Percentiles rank a stretch among this genome's conserved stretches.
Conservation (phyloP, 2,797 vertebrate species). For the Esox lucius region DNA sequence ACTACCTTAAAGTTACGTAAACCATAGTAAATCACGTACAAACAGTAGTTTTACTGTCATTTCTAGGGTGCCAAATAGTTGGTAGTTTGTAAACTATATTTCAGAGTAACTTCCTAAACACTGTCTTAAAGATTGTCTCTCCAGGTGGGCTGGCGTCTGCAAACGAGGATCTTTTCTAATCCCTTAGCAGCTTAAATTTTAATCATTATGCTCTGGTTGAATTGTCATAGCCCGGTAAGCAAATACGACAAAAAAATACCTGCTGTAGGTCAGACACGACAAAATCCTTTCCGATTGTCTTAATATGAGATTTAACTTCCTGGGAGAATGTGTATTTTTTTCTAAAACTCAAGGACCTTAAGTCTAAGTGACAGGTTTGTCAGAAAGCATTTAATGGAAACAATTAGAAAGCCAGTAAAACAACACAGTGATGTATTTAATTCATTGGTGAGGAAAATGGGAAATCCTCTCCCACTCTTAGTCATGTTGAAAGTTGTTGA, state of each 20-base stretch:
- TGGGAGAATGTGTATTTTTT: slow-evolving; percentile 8
- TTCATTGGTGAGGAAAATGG: slow-evolving; percentile 72
- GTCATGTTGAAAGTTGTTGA: slow-evolving; percentile 59
- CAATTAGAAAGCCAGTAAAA: slow-evolving; percentile 48
- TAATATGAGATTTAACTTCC: slow-evolving; percentile 64
- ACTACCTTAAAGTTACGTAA: no score
- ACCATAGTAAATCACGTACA: no score
- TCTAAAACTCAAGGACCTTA: slow-evolving; percentile 26
- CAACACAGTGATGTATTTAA: slow-evolving; percentile 62
- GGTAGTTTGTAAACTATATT: no score
- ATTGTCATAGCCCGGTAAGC: slow-evolving; percentile 45
- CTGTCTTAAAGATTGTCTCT: neutral
- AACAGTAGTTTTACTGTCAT: no score
- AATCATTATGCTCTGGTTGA: slow-evolving; percentile 45
- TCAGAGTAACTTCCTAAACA: no score
- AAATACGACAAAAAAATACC: slow-evolving; percentile 48
- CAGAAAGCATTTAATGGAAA: slow-evolving; percentile 30
- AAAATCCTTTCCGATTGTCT: slow-evolving; percentile 63
- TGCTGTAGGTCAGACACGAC: slow-evolving; percentile 51
- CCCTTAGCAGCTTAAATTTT: slow-evolving; percentile 15
- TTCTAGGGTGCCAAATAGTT: no score
- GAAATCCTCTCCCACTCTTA: slow-evolving; percentile 46
- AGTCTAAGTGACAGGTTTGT: slow-evolving; percentile 64
- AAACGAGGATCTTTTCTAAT: neutral
- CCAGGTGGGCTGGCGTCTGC: neutral